phyloP scores from a whole-genome alignment of 2,797 vertebrate species.

The Podargus strigoides region DNA sequence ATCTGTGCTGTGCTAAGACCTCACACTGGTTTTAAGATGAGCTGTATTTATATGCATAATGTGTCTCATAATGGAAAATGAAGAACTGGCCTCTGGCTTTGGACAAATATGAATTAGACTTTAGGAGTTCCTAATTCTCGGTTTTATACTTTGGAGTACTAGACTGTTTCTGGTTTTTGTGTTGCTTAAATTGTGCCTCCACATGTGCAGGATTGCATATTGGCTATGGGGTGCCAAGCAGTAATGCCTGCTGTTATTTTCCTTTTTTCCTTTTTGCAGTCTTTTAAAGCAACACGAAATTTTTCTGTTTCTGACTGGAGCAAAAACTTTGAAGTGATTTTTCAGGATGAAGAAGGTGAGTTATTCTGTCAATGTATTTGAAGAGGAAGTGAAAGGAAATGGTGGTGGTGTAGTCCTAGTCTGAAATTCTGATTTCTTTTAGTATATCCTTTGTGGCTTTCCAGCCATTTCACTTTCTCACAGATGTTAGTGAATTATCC shows the following conservation, averaged over 20 bases:
- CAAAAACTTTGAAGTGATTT: slow-evolving; percentile 98
- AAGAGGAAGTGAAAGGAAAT: not conserved
- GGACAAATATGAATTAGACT: not conserved
- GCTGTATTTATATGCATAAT: not conserved
- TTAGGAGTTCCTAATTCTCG: not conserved
- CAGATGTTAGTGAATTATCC: not conserved
- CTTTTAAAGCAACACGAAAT: slow-evolving; percentile 92
- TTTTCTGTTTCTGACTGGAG: slow-evolving; percentile 98
- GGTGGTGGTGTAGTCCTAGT: not conserved
- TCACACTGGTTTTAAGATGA: not conserved
- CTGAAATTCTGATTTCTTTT: not conserved
- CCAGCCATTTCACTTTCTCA: not conserved
- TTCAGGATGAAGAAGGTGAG: slow-evolving; percentile 98
- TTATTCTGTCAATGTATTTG: not conserved
- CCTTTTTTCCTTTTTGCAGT: slow-evolving; percentile 71
- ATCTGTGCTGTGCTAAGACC: not conserved
- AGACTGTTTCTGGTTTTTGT: not conserved
- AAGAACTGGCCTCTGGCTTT: not conserved
- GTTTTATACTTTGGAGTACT: not conserved
- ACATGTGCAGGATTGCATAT: not conserved
- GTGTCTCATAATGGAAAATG: not conserved
- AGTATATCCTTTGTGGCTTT: not conserved
- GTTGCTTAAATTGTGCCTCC: not conserved
- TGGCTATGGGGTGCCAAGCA: not conserved
- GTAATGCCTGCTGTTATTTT: not conserved